Conservation (phyloP, 1,140 invertebrate genomes). For the Hydropsyche tenuis region DNA sequence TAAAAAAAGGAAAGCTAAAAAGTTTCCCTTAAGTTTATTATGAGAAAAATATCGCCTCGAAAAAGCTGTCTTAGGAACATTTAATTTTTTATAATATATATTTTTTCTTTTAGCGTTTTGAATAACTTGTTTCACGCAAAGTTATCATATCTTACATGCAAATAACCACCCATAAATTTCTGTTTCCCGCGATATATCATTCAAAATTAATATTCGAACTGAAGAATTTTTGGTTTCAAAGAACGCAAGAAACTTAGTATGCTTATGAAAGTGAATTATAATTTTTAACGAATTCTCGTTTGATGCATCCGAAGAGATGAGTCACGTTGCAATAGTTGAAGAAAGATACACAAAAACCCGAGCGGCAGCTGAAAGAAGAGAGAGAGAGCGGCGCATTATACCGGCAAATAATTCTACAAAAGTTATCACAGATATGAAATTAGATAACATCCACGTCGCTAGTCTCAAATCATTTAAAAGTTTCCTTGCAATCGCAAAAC, state of each 20-base stretch:
- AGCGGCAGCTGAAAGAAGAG: neutral
- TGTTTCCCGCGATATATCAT: no score
- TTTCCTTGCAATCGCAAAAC: constrained; percentile 39
- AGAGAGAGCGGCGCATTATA: constrained; percentile 30
- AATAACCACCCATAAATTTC: no score
- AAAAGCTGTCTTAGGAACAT: constrained; percentile 2
- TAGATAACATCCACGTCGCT: constrained; percentile 40
- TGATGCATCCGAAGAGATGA: constrained; percentile 6
- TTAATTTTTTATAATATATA: constrained; percentile 18
- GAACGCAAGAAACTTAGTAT: no score
- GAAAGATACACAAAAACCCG: constrained; percentile 32
- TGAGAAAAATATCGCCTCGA: constrained; percentile 30
- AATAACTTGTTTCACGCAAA: no score
- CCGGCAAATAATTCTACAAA: constrained; percentile 36
- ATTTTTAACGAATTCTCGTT: neutral
- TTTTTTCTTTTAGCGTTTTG: neutral
- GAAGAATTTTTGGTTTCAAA: no score
- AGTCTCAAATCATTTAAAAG: constrained; percentile 43
- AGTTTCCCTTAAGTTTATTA: constrained; percentile 46
- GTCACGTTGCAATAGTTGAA: neutral
- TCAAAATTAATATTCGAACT: no score
- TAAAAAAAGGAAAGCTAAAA: constrained; percentile 37
- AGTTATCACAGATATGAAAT: constrained; percentile 44
- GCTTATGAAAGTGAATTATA: no score
- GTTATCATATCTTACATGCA: no score